Base-by-base conservation (phyloP, 1,140 invertebrate species). In the Asobara japonica region DNA sequence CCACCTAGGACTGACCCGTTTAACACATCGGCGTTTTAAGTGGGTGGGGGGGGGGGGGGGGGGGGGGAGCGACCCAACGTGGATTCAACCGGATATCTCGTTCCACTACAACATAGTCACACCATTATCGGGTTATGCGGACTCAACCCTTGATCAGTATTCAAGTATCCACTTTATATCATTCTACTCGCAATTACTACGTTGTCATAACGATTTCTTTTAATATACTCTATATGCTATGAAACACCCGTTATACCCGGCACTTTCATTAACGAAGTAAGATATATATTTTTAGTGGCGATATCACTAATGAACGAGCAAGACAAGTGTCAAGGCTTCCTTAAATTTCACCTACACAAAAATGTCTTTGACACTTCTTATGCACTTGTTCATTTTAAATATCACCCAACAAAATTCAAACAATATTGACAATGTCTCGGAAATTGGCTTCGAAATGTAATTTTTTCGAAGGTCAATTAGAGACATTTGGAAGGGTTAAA, bases 51-150 rank as follows among this genome's bases (percentile, higher is more conserved):
- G 2, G 36, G 36, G 36, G 38, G 16, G 11, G 38, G 38, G 13
- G 3, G 51, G 22, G 11, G 11, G 25, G 51, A 25, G 51, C 22
- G 22, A 56, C 13, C 51, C 22, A 18, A 56, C 25, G 51, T 25
- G 51, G 51, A 56, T 56, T 56, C 22, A 56, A 56, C 51, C 22
- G 51, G 22, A 56, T 56, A 56, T 56, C 51, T 25, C 51, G 51
- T 8, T 56, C 22, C 3, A 56, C 51, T 56, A 25, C 11, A 56
- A 56, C 51, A 56, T 56, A 56, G 51, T 56, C 51, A 56, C 51
- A 56, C 22, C 51, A 25, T 56, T 56, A 56, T 56, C 51, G 51
- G 18, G 41, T 45, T 56, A 56, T 56, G 25, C 25, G 51, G 22
- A 56, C 51, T 56, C 51, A 56, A 56, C 18, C 13, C 51, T 10